Percentiles rank a stretch among this genome's conserved stretches.
Conservation (phyloP, 2,888 invertebrate genomes). For the Trissolcus japonicus region DNA sequence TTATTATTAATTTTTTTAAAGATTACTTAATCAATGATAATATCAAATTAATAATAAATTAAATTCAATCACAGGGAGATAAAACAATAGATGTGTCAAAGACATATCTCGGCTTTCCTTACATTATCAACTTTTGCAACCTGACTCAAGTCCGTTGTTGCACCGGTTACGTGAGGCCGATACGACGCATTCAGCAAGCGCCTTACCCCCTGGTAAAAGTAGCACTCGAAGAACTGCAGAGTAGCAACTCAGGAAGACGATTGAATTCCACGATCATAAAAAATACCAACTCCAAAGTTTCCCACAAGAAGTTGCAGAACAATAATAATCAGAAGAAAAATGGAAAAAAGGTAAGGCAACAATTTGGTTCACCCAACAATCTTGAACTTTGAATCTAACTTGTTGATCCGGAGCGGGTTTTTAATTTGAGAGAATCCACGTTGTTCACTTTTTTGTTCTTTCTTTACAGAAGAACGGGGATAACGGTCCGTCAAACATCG, state of each 20-base stretch:
- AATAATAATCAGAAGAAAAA: constrained; percentile 73
- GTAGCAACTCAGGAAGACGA: constrained; percentile 55
- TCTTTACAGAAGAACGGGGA: constrained; percentile 72
- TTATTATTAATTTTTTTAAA: no score
- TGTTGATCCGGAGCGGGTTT: no score
- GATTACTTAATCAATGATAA: no score
- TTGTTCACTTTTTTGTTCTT: neutral
- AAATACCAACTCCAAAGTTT: constrained; percentile 64
- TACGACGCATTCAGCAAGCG: constrained; percentile 86
- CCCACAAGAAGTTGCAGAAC: constrained; percentile 69
- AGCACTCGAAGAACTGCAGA: constrained; percentile 77
- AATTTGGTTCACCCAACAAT: neutral
- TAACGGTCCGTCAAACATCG: constrained; percentile 81
- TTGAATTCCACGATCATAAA: constrained; percentile 62
- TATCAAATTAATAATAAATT: neutral
- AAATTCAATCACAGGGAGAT: constrained; percentile 79
- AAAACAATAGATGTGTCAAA: constrained; percentile 84
- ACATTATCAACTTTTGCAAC: constrained; percentile 86
- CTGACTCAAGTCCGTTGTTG: constrained; percentile 85
- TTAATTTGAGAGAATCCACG: neutral
- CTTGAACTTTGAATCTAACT: no score
- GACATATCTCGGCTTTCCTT: constrained; percentile 83
- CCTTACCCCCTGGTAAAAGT: constrained; percentile 89
- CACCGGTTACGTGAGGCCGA: constrained; percentile 83
- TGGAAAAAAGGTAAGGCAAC: constrained; percentile 71